phyloP scores from a whole-genome alignment of 1,140 invertebrate species.

The Papilio xuthus region DNA sequence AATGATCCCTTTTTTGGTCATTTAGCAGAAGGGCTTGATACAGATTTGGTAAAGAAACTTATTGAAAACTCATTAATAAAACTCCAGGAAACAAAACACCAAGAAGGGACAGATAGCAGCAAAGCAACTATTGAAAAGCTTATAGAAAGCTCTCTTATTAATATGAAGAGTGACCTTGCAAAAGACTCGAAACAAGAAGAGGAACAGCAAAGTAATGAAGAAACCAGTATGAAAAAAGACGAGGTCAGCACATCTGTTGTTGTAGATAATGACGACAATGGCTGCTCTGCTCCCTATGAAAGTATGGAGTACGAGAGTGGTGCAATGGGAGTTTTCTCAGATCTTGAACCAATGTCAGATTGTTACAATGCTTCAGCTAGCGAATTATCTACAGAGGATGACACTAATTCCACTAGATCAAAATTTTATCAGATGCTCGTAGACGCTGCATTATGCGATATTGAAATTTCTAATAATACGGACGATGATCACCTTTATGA shows the following conservation, averaged over 20 bases:
- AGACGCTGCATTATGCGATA: constrained; percentile 84
- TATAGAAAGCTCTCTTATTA: constrained; percentile 82
- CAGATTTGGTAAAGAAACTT: constrained; percentile 82
- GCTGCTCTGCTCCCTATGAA: constrained; percentile 82
- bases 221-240: constrained; percentile 47
- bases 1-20: constrained; percentile 84
- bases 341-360: constrained; percentile 83
- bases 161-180: constrained; percentile 76
- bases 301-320: constrained; percentile 82
- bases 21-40: constrained; percentile 83
- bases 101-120: constrained; percentile 82
- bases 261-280: constrained; percentile 69
- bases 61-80: constrained; percentile 85
- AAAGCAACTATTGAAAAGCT: constrained; percentile 83
- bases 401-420: constrained; percentile 82
- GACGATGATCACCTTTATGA: constrained; percentile 89
- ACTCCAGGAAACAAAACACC: constrained; percentile 81
- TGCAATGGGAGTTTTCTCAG: constrained; percentile 77
- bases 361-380: constrained; percentile 86
- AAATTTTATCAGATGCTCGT: constrained; percentile 87
- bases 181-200: constrained; percentile 52
- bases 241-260: constrained; percentile 50
- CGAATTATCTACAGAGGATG: constrained; percentile 83
- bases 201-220: constrained; percentile 47
- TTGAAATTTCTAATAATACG: constrained; percentile 83